phyloP scores from a whole-genome alignment of 2,797 vertebrate genomes.

The Parauchenoglanis ngamensis region DNA sequence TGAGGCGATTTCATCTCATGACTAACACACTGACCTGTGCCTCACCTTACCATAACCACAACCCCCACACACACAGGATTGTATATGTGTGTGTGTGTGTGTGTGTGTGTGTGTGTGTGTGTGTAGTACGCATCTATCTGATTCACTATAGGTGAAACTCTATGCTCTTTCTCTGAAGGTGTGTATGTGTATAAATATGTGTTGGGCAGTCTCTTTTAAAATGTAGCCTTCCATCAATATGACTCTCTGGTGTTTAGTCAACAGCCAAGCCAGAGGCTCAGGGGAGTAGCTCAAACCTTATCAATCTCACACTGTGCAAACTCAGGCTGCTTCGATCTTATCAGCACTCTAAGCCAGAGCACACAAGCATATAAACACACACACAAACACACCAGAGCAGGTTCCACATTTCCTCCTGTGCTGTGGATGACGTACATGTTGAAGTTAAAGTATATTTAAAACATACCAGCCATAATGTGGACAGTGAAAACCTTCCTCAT shows the following conservation, averaged over 20 bases:
- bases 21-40: conserved; percentile 53
- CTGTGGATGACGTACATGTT: neutral
- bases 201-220: neutral
- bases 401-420: conserved; percentile 17
- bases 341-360: conserved; percentile 9
- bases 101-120: neutral
- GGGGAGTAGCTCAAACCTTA: conserved; percentile 49
- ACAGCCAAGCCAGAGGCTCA: conserved; percentile 40
- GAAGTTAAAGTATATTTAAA: neutral
- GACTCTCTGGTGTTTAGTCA: conserved; percentile 52
- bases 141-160: neutral
- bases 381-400: conserved; percentile 17
- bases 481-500: neutral
- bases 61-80: neutral
- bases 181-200: conserved; percentile 28
- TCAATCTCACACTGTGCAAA: conserved; percentile 55
- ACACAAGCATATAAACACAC: conserved; percentile 2
- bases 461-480: neutral
- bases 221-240: conserved; percentile 38
- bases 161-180: neutral
- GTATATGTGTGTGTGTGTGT: conserved; percentile 17
- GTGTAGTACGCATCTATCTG: neutral
- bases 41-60: conserved; percentile 43
- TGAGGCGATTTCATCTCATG: conserved; percentile 41
- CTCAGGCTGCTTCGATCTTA: conserved; percentile 46